phyloP scores from a whole-genome alignment of 2,888 invertebrate species.

The Coremacera marginata region DNA sequence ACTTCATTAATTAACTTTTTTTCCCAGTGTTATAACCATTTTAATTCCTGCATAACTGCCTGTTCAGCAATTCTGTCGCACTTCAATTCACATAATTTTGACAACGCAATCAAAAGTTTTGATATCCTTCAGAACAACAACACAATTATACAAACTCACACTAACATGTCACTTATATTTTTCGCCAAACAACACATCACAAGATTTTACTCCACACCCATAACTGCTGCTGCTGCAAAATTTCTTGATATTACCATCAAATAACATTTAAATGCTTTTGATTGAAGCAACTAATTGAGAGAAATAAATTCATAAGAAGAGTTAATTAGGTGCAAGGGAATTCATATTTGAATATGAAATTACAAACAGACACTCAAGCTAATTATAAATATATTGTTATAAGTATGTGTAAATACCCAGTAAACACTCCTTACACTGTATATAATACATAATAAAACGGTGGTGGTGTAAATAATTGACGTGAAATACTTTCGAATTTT shows the following conservation, averaged over 20 bases:
- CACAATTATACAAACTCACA: not conserved
- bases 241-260: not conserved
- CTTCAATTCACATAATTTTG: constrained; percentile 4
- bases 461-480: too few species aligned
- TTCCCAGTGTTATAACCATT: not conserved
- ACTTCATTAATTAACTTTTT: not conserved
- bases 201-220: too few species aligned
- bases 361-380: not conserved
- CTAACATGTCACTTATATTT: not conserved
- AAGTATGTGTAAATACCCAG: not conserved
- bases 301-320: not conserved
- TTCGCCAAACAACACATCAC: too few species aligned
- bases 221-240: not conserved
- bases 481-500: too few species aligned
- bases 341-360: not conserved
- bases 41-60: not conserved
- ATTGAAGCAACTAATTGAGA: not conserved
- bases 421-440: too few species aligned
- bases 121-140: not conserved
- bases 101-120: constrained; percentile 1
- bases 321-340: constrained; percentile 24
- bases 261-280: constrained; percentile 15
- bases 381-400: not conserved
- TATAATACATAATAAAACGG: too few species aligned
- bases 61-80: not conserved